Conservation (phyloP, 2,113 vertebrate species). For the Ursus arctos region DNA sequence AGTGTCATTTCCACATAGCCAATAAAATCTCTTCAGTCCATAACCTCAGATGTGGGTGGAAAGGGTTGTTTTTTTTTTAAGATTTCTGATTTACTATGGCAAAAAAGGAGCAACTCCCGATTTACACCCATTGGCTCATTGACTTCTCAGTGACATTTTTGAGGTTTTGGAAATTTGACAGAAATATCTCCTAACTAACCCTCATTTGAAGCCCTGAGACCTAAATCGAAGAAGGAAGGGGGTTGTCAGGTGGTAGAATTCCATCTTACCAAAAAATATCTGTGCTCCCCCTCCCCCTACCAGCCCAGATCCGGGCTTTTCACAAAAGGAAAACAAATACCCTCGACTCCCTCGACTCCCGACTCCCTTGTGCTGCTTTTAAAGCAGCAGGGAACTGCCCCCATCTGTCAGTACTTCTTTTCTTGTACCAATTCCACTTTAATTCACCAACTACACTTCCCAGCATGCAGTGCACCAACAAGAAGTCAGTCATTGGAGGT, state of each 20-base stretch:
- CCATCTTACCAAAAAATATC: not conserved
- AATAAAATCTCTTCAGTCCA: not conserved
- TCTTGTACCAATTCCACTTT: not conserved
- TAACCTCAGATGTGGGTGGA: not conserved
- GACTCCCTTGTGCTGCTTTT: not conserved
- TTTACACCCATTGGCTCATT: not conserved
- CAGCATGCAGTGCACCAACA: not conserved
- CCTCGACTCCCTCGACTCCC: too few species aligned
- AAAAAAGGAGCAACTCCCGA: not conserved
- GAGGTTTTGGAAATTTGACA: not conserved
- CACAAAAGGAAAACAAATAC: not conserved
- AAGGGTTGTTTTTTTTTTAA: not conserved
- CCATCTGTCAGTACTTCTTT: not conserved
- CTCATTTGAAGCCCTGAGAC: not conserved
- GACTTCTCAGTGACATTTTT: not conserved
- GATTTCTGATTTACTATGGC: not conserved
- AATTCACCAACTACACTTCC: not conserved
- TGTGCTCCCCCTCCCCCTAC: not conserved
- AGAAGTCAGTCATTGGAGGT: not conserved
- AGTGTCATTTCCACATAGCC: not conserved
- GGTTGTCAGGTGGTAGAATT: not conserved
- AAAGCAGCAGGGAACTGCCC: not conserved
- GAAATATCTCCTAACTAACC: constrained; percentile 19
- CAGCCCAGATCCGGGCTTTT: not conserved
- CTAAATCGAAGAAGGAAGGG: not conserved